Conservation (phyloP, 1,140 invertebrate genomes). For the Aphis gossypii region DNA sequence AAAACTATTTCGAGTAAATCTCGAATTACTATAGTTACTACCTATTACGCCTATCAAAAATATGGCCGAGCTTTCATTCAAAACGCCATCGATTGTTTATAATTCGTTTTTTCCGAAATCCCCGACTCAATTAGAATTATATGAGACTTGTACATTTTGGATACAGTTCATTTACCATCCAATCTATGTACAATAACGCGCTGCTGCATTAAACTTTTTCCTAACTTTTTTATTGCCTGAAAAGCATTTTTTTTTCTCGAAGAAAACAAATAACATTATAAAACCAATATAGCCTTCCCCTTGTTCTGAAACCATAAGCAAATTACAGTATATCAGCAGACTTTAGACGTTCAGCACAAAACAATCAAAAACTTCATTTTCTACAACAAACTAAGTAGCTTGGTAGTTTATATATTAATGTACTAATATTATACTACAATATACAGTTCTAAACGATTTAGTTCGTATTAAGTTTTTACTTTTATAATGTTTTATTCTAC, state of each 20-base stretch:
- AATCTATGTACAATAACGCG: background rate
- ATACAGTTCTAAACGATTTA: no score
- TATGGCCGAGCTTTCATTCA: background rate
- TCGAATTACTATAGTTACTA: background rate
- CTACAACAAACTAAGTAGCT: background rate
- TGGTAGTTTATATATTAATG: no score
- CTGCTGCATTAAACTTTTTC: background rate
- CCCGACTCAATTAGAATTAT: background rate
- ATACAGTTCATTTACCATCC: background rate
- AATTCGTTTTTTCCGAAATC: background rate
- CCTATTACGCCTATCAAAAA: background rate
- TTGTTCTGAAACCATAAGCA: background rate
- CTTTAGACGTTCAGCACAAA: background rate
- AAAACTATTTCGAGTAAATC: background rate
- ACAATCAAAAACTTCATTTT: background rate
- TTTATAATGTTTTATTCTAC: no score
- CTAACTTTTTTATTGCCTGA: background rate
- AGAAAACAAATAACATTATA: background rate
- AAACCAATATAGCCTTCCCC: background rate
- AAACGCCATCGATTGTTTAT: background rate
- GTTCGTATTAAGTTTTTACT: no score
- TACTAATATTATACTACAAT: no score
- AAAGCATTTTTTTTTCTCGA: background rate
- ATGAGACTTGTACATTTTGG: background rate
- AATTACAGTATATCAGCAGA: background rate